Base-by-base conservation (phyloP, 2,888 invertebrate genomes). In the Salticus scenicus region DNA sequence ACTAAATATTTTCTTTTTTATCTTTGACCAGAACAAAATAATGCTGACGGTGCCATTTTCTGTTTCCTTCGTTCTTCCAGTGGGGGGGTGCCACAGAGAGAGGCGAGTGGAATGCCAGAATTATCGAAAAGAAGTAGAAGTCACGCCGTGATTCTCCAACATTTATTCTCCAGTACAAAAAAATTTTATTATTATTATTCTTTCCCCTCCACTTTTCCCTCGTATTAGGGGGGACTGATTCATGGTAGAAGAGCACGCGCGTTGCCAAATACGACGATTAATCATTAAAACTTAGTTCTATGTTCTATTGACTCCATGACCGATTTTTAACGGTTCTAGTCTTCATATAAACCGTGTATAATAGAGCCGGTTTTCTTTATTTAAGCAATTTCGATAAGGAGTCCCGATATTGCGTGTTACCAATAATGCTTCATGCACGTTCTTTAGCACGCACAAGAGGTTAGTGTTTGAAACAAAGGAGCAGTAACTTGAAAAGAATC, bases 21-120 rank as follows among this genome's bases (percentile, higher is more conserved):
- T 51, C 57, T 51, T 33, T 33, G 41, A 51, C 57, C 67, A 47
- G 73, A 66, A 74, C 70, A 24, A 72, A 70, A 73, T 64, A 77
- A 73, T 42, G 77, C 73, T 77, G 57, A 30, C 83, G 37, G 47
- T 66, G 72, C 83, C 66, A 27, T 42, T 81, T 74, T 74, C 70
- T 37, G 17, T 28, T 41, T 31, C 14, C 31, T 74, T 30, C 28
- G 14, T 31, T 70, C 37, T 67, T 20, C 33, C 33, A 7, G 12
- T 20, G 1, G 57, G 57, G 57, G 57, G 57, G 20, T 8, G 20
- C n/a, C n/a, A n/a, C 17, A 14, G n/a, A 20, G 1, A 47, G 42
- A 30, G 28, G 20, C 20, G 66, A 71, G 28, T 64, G 30, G 37
- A 80, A 73, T 69, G 74, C 67, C 70, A 24, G 71, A 64, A 70